These are phyloP conservation scores for Aepyceros melampus DNA, from an alignment of 2,113 vertebrate genomes.

Conservation along the genomic window DNA sequence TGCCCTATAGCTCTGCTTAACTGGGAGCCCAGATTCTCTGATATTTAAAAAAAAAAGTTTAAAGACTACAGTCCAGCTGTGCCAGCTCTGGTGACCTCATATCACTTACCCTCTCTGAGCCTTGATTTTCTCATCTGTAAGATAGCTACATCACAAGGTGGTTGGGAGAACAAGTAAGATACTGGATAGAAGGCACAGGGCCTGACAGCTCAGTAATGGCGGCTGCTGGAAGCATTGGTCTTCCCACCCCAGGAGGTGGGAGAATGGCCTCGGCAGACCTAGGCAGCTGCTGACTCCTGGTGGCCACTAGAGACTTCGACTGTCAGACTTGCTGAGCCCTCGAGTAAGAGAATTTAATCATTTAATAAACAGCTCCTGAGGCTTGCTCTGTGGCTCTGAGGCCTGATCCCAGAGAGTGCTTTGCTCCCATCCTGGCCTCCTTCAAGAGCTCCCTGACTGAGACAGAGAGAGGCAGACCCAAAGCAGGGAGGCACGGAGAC, in stretches of 20 bases:
- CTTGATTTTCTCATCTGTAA: not conserved
- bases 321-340: not conserved
- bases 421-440: not conserved
- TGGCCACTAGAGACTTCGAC: not conserved
- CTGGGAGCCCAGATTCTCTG: not conserved
- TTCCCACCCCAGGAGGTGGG: not conserved
- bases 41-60: not conserved
- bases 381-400: not conserved
- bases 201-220: not conserved
- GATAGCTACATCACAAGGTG: not conserved
- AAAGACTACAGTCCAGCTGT: not conserved
- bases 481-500: not conserved
- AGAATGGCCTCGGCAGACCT: not conserved
- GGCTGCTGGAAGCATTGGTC: not conserved
- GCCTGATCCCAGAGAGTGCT: not conserved
- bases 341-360: not conserved
- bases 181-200: not conserved
- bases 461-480: not conserved
- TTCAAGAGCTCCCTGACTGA: not conserved
- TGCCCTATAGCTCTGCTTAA: not conserved
- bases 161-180: not conserved
- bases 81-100: not conserved
- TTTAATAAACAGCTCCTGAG: not conserved
- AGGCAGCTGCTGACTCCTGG: slow-evolving; percentile 31
- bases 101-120: not conserved